A percentile compares a stretch with the other conserved stretches of the same genome.
phyloP scores from a whole-genome alignment of 2,888 invertebrate species.

The Neoaliturus tenellus region DNA sequence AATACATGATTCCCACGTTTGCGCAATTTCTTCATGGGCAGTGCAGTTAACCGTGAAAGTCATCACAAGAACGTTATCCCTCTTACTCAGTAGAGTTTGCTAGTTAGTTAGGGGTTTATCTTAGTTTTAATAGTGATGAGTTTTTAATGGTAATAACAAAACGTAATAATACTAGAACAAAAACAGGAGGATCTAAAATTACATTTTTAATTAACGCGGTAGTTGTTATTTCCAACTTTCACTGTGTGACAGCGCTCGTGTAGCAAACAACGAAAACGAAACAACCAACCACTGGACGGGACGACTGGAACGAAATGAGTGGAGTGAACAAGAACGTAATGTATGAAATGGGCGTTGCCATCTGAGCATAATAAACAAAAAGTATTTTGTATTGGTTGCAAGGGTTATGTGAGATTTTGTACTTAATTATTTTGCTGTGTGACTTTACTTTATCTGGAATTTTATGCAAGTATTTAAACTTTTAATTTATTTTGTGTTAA shows the following conservation, averaged over 20 bases:
- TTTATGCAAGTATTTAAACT: background rate
- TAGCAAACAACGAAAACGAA: background rate
- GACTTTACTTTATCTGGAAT: background rate
- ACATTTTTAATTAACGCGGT: background rate
- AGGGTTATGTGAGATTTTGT: background rate
- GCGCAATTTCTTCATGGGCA: conserved; percentile 17
- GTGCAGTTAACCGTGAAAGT: conserved; percentile 26
- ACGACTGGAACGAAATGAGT: background rate
- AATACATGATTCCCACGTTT: conserved; percentile 25
- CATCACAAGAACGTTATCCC: background rate
- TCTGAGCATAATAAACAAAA: background rate
- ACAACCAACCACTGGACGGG: background rate
- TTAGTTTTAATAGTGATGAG: too few species aligned
- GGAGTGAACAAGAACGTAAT: background rate
- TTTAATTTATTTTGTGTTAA: background rate
- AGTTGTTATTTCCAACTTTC: background rate
- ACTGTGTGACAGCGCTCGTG: background rate
- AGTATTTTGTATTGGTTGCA: background rate
- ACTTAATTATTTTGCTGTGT: background rate
- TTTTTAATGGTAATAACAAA: too few species aligned
- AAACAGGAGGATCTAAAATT: too few species aligned
- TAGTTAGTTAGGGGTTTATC: background rate
- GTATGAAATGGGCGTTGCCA: conserved; percentile 25
- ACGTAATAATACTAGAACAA: too few species aligned
- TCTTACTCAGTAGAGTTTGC: background rate